Conservation (phyloP, 2,113 vertebrate species). For the Todiramphus chloris region DNA sequence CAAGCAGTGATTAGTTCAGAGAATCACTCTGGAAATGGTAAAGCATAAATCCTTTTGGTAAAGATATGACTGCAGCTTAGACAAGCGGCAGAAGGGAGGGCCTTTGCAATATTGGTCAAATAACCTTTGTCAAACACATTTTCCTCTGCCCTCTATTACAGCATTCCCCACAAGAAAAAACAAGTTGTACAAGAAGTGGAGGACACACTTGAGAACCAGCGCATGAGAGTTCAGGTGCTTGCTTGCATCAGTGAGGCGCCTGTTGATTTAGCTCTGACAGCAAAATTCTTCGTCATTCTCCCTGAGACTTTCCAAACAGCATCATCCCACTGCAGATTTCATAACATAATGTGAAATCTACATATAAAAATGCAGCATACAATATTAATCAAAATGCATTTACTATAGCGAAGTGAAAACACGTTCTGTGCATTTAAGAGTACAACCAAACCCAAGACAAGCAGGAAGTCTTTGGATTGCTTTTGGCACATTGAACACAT, state of each 20-base stretch:
- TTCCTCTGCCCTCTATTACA: not conserved
- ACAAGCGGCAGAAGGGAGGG: rapidly evolving
- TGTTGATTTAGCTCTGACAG: not conserved
- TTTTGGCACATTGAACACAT: not conserved
- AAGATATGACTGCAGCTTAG: not conserved
- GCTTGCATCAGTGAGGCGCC: not conserved
- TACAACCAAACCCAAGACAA: not conserved
- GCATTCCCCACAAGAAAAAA: not conserved
- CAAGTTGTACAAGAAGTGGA: not conserved
- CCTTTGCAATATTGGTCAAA: not conserved
- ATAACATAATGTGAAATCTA: not conserved
- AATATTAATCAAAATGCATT: conserved; percentile 39
- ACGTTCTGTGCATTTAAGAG: not conserved
- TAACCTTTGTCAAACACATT: not conserved
- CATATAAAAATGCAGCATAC: not conserved
- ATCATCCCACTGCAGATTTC: not conserved
- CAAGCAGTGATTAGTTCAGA: not conserved
- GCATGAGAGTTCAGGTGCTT: not conserved
- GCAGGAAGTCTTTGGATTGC: not conserved
- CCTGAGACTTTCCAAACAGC: not conserved
- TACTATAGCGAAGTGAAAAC: not conserved
- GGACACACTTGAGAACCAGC: rapidly evolving
- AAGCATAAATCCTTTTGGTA: not conserved
- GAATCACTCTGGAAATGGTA: not conserved
- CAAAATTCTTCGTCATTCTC: not conserved